phyloP scores from a whole-genome alignment of 2,888 invertebrate species.

The Lasioglossum figueresi region DNA sequence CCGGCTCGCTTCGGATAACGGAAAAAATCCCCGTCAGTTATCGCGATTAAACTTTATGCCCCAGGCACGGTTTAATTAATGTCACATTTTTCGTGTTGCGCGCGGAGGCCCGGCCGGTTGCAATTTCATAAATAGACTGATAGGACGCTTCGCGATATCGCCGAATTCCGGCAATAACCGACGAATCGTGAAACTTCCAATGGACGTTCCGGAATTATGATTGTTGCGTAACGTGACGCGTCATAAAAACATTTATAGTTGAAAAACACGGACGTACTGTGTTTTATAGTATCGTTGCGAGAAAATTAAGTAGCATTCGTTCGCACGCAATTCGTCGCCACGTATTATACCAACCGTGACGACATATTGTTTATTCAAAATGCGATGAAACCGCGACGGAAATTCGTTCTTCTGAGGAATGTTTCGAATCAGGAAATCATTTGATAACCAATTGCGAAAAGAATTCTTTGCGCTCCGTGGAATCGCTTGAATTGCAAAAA shows the following conservation, averaged over 20 bases:
- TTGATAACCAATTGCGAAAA: background rate
- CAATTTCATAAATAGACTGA: slow-evolving; percentile 13
- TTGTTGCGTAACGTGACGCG: background rate
- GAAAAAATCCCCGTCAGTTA: too few species aligned
- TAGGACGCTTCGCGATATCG: background rate
- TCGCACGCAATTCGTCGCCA: background rate
- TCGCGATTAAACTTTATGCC: background rate
- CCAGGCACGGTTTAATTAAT: slow-evolving; percentile 9
- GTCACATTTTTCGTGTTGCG: background rate
- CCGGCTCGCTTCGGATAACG: background rate
- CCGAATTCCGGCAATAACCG: background rate
- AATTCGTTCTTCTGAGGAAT: background rate
- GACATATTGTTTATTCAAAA: background rate
- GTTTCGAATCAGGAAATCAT: background rate
- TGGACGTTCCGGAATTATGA: background rate
- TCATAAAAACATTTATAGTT: background rate
- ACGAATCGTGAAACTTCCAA: background rate
- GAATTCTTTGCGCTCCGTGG: background rate
- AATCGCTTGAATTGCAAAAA: background rate
- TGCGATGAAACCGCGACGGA: background rate
- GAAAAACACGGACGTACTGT: background rate
- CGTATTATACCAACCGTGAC: background rate
- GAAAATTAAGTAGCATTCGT: background rate
- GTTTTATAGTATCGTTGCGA: background rate
- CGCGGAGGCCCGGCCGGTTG: background rate